Conservation (phyloP, 2,113 vertebrate species). For the Chrysochloris asiatica region DNA sequence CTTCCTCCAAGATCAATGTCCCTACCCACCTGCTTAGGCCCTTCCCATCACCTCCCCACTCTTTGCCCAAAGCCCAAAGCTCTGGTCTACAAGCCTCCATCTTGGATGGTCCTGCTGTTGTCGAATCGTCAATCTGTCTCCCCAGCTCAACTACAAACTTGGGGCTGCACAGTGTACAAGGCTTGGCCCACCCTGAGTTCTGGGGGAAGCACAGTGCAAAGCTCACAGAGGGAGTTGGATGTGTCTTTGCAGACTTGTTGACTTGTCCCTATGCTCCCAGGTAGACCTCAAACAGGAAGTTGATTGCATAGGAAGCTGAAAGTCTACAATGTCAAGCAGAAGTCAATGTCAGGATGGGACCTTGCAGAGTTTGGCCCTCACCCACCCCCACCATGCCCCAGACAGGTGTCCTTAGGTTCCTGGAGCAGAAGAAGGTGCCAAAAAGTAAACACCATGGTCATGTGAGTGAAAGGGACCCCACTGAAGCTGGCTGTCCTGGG, state of each 20-base stretch:
- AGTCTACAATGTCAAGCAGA: neutral
- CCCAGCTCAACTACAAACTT: neutral
- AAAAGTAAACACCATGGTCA: neutral
- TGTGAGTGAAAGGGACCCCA: neutral
- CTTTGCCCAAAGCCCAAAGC: neutral
- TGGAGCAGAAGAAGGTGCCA: neutral
- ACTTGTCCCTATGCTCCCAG: neutral
- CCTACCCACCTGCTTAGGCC: neutral
- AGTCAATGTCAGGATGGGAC: neutral
- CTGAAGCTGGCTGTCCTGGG: neutral
- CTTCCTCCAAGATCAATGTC: too few relatives aligned
- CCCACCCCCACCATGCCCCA: neutral
- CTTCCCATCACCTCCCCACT: neutral
- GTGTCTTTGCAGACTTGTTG: neutral
- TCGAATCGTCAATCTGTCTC: neutral
- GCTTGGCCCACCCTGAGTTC: too few relatives aligned
- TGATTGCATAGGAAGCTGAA: neutral
- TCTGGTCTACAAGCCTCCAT: neutral
- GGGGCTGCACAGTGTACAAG: too few relatives aligned
- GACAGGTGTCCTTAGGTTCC: neutral
- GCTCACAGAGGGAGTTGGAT: rapidly evolving
- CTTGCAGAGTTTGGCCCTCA: neutral
- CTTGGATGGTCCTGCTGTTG: neutral
- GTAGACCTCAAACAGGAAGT: neutral
- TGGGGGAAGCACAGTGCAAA: neutral